Conservation (phyloP, 2,113 vertebrate species). For the Gallinago jamesoni region DNA sequence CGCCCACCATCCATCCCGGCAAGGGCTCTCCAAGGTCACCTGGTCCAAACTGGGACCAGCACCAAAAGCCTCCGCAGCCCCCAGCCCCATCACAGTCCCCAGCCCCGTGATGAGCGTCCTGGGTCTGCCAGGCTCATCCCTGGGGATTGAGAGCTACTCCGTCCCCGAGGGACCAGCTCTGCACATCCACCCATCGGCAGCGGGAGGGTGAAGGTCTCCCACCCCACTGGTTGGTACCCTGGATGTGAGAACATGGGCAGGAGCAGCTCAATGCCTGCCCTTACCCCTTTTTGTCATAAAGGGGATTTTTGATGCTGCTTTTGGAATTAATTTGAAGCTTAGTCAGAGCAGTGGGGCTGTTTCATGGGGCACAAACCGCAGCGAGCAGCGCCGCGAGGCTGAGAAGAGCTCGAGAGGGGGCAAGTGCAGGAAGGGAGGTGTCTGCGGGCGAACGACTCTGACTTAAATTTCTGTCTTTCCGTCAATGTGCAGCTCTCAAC, state of each 20-base stretch:
- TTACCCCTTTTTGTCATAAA: not conserved
- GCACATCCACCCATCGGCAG: not conserved
- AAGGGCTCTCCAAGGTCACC: not conserved
- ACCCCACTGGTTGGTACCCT: not conserved
- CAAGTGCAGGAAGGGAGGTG: conserved; percentile 14
- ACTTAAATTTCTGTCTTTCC: not conserved
- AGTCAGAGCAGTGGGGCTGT: not conserved
- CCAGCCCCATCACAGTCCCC: not conserved
- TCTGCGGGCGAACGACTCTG: not conserved
- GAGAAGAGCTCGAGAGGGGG: not conserved
- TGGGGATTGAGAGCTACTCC: not conserved
- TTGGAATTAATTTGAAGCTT: not conserved
- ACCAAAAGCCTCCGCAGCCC: not conserved
- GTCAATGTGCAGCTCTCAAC: not conserved
- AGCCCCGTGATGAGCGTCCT: fast-evolving
- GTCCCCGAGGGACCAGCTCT: not conserved
- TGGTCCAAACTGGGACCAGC: not conserved
- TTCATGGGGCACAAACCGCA: not conserved
- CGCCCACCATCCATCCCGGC: not conserved
- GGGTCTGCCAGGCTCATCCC: not conserved
- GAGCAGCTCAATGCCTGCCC: fast-evolving
- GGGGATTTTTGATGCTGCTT: not conserved
- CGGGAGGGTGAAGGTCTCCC: not conserved
- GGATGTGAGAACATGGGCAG: fast-evolving
- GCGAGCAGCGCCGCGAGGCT: not conserved